Conservation (phyloP, 1,140 invertebrate species). For the Eubasilissa regina region DNA sequence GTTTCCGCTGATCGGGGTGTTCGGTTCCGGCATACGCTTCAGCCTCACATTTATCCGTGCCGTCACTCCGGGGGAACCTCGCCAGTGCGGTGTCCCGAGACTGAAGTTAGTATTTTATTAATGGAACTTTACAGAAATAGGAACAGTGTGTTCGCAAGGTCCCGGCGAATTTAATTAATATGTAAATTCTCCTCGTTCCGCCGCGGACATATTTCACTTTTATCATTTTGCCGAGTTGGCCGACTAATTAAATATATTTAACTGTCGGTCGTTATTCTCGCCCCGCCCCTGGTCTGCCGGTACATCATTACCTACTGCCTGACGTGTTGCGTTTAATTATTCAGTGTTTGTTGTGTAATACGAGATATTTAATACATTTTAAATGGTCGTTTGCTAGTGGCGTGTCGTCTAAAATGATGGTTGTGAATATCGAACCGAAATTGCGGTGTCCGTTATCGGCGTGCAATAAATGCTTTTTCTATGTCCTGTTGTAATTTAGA, state of each 20-base stretch:
- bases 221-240: not conserved
- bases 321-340: too few relatives aligned
- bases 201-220: conserved; percentile 7
- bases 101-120: conserved; percentile 8
- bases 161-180: conserved; percentile 36
- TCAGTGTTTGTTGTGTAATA: too few relatives aligned
- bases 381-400: too few relatives aligned
- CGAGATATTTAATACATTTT: too few relatives aligned
- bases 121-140: not conserved
- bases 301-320: too few relatives aligned
- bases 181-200: conserved; percentile 13
- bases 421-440: too few relatives aligned
- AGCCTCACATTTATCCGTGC: not conserved
- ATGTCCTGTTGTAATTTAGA: too few relatives aligned
- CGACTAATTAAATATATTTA: conserved; percentile 15
- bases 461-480: too few relatives aligned
- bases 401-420: too few relatives aligned
- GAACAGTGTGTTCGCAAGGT: conserved; percentile 8
- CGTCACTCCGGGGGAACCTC: not conserved
- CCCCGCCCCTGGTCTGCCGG: not conserved
- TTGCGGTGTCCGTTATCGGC: too few relatives aligned
- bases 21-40: not conserved
- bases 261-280: not conserved
- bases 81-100: not conserved
- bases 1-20: conserved; percentile 7